These are phyloP conservation scores for Scalopus aquaticus DNA, from an alignment of 2,113 vertebrate species.

Conservation along the genomic window DNA sequence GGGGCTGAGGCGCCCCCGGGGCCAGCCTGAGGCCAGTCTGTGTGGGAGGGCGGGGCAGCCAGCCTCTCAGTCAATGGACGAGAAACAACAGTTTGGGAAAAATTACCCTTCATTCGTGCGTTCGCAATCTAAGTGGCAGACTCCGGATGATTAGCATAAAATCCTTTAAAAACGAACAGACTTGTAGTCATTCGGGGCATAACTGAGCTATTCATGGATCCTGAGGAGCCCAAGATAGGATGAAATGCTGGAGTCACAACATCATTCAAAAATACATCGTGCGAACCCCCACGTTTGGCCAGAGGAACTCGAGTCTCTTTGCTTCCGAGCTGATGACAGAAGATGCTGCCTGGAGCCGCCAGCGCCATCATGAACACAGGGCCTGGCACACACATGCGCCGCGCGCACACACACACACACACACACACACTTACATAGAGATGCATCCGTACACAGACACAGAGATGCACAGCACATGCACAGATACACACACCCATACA, in stretches of 20 bases:
- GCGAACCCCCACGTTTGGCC: neutral
- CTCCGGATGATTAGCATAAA: neutral
- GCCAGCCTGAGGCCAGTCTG: neutral
- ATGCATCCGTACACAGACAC: too few species aligned
- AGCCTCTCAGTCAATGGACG: accelerated
- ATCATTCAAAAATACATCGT: neutral
- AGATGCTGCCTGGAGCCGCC: neutral
- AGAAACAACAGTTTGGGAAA: neutral
- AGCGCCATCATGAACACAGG: neutral
- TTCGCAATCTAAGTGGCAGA: neutral
- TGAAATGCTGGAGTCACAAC: neutral
- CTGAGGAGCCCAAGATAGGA: neutral
- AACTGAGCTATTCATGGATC: neutral
- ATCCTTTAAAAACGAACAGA: constrained; percentile 29
- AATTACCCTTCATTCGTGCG: neutral
- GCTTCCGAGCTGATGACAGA: neutral
- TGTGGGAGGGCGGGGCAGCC: accelerated
- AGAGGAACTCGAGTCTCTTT: neutral
- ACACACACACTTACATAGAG: too few species aligned
- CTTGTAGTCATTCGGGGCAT: neutral
- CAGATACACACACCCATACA: neutral
- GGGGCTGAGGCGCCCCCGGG: neutral
- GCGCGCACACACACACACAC: too few species aligned
- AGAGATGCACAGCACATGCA: neutral
- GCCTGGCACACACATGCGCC: neutral